Percentiles rank a stretch among this genome's conserved stretches.
Evolutionary conservation across 2,797 vertebrate genomes (phyloP).

Genomic region (Spondyliosoma cantharus): DNA sequence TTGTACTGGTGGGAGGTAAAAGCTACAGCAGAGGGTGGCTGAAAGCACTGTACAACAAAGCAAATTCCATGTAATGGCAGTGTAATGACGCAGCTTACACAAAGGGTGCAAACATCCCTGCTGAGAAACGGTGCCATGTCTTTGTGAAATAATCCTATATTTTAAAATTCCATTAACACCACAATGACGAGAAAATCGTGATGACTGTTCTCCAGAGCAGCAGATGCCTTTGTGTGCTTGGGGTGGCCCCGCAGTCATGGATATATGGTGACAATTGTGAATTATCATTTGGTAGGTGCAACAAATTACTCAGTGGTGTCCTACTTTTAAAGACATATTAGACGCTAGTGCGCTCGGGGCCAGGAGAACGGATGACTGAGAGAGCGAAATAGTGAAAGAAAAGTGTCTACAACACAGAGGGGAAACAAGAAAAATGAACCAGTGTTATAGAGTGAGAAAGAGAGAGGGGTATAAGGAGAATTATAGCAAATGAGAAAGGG

Average conservation of each 20-base stretch:
- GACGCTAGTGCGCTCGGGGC: conserved; percentile 67
- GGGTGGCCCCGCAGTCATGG: conserved; percentile 61
- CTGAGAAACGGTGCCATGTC: conserved; percentile 53
- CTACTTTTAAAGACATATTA: conserved; percentile 83
- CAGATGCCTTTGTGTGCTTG: conserved; percentile 42
- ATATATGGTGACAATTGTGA: conserved; percentile 74
- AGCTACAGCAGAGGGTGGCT: conserved; percentile 27
- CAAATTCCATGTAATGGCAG: conserved; percentile 35
- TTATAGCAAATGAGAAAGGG: conserved; percentile 65
- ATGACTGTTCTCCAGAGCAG: conserved; percentile 51
- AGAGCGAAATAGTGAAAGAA: conserved; percentile 57
- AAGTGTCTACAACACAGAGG: conserved; percentile 59
- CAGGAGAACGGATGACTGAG: conserved; percentile 65
- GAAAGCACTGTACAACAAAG: conserved; percentile 29
- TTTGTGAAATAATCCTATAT: conserved; percentile 62
- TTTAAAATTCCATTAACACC: conserved; percentile 43
- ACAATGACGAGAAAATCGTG: conserved; percentile 38
- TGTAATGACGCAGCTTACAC: conserved; percentile 48
- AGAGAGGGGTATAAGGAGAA: conserved; percentile 54
- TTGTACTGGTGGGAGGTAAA: conserved; percentile 10
- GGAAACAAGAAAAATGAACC: conserved; percentile 60
- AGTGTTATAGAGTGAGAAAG: conserved; percentile 22
- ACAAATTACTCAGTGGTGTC: conserved; percentile 80
- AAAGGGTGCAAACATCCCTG: conserved; percentile 40
- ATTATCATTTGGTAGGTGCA: conserved; percentile 77